phyloP scores from a whole-genome alignment of 2,797 vertebrate genomes.

The Takifugu ocellatus region DNA sequence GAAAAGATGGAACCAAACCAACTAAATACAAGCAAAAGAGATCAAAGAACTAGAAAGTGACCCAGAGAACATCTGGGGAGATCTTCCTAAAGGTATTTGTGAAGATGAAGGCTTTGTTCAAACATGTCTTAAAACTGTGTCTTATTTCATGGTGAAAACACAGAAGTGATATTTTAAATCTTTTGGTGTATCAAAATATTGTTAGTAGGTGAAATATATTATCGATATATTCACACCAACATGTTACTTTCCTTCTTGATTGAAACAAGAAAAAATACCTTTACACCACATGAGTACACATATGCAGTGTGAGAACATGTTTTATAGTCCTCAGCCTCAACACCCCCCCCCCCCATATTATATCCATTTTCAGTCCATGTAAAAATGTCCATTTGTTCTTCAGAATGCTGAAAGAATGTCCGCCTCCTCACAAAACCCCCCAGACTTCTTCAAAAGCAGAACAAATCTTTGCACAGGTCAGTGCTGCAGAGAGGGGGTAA shows the following conservation, averaged over 20 bases:
- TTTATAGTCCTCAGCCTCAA: conserved; percentile 19
- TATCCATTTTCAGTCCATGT: conserved; percentile 21
- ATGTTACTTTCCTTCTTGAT: background rate
- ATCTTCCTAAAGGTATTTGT: no score
- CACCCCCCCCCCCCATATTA: background rate
- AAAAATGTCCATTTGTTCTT: conserved; percentile 25
- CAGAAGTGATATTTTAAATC: no score
- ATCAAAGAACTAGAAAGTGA: no score
- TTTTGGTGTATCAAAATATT: no score
- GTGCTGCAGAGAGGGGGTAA: conserved; percentile 93
- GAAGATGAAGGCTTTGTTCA: no score
- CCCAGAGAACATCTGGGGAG: no score
- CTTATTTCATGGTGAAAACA: no score
- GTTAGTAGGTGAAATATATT: no score
- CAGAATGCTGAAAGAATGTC: conserved; percentile 1
- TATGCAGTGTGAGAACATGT: conserved; percentile 14
- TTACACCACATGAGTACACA: conserved; percentile 11
- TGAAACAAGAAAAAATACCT: background rate
- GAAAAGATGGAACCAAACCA: conserved; percentile 5
- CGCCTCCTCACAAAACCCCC: conserved; percentile 80
- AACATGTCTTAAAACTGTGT: no score
- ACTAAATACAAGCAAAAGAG: no score
- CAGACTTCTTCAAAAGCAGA: conserved; percentile 95
- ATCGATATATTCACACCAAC: no score
- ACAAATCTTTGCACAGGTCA: conserved; percentile 94